phyloP scores from a whole-genome alignment of 1,140 invertebrate species.

The Drosophila arawakana region DNA sequence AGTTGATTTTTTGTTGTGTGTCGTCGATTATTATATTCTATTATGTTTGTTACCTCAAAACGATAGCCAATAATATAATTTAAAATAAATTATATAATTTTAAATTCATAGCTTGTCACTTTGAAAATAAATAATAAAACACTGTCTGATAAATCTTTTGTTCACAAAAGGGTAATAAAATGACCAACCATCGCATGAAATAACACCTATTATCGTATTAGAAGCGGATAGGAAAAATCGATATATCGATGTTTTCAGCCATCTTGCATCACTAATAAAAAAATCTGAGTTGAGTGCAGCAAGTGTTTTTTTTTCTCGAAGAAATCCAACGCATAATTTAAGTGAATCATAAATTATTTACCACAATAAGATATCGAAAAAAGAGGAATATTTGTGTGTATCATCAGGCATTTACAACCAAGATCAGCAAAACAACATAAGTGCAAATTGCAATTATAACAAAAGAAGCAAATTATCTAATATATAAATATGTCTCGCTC shows the following conservation, averaged over 20 bases:
- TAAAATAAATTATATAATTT: too few relatives aligned
- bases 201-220: too few relatives aligned
- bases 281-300: not conserved
- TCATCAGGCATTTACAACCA: conserved; percentile 6
- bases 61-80: too few relatives aligned
- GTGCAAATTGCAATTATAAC: conserved; percentile 10
- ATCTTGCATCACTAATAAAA: conserved; percentile 10
- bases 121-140: too few relatives aligned
- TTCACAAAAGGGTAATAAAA: too few relatives aligned
- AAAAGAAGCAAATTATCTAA: conserved; percentile 28
- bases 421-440: not conserved
- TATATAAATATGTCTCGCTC: conserved; percentile 46
- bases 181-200: not conserved
- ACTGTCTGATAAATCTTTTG: too few relatives aligned
- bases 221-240: not conserved
- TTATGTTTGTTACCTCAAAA: not conserved
- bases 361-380: not conserved
- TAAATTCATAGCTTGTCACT: too few relatives aligned
- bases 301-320: conserved; percentile 4
- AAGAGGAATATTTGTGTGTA: not conserved
- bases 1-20: conserved; percentile 1
- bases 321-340: conserved; percentile 5
- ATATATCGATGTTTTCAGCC: not conserved
- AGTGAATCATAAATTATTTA: conserved; percentile 13
- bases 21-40: not conserved